Conservation (phyloP, 1,140 invertebrate species). For the Pseudomyrmex pallidus region DNA sequence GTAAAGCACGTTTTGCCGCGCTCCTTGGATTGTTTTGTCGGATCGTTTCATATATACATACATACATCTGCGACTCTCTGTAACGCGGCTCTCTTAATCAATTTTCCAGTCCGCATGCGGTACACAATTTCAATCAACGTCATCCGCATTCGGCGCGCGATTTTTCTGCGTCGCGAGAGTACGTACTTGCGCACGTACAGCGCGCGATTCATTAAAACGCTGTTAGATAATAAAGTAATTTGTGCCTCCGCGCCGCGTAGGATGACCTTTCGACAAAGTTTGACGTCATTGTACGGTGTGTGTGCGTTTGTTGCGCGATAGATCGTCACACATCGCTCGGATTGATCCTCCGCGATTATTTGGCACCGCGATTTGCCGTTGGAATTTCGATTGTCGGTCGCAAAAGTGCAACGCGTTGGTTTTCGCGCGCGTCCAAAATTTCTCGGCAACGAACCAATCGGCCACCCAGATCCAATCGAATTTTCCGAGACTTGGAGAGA, state of each 20-base stretch:
- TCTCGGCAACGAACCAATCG: conserved; percentile 5
- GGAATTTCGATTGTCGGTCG: not conserved
- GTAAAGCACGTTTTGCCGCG: conserved; percentile 13
- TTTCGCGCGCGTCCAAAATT: conserved; percentile 20
- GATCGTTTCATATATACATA: not conserved
- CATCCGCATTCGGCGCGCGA: not conserved
- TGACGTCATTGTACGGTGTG: conserved; percentile 38
- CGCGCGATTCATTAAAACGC: conserved; percentile 31
- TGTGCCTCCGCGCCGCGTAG: conserved; percentile 1
- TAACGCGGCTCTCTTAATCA: not conserved
- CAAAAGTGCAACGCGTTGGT: not conserved
- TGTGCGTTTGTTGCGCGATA: conserved; percentile 27
- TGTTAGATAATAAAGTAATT: conserved; percentile 44
- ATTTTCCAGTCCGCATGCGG: not conserved
- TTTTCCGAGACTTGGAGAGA: conserved; percentile 28
- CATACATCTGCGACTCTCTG: not conserved
- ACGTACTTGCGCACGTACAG: not conserved
- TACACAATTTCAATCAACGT: conserved; percentile 24
- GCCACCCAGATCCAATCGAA: conserved; percentile 44
- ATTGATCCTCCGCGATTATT: not conserved
- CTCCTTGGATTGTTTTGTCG: conserved; percentile 9
- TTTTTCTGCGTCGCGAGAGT: not conserved
- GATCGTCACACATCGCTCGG: not conserved
- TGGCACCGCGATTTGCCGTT: not conserved
- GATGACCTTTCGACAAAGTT: conserved; percentile 25